Percentiles rank a stretch among this genome's conserved stretches.
Evolutionary conservation across 2,797 vertebrate genomes (phyloP).

Genomic region (Muscicapa striata): DNA sequence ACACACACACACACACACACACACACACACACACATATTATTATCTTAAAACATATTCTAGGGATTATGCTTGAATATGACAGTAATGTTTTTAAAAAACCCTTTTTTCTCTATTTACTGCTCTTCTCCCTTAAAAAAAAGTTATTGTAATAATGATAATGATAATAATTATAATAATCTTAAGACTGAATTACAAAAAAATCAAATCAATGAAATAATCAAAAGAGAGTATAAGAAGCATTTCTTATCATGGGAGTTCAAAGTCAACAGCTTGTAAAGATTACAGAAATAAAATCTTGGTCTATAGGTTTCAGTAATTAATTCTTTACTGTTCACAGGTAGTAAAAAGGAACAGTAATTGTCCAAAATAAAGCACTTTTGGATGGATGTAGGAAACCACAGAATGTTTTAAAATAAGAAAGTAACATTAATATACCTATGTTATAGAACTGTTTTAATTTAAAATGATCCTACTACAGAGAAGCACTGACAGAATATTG

Average conservation of each 20-base stretch:
- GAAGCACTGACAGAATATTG: not conserved
- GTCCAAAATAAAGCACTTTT: not conserved
- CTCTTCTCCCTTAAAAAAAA: not conserved
- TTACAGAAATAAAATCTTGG: not conserved
- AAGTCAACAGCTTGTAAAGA: not conserved
- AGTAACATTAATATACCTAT: not conserved
- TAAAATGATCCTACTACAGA: not conserved
- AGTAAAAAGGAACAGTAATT: not conserved
- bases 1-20: too few relatives aligned
- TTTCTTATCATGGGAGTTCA: not conserved
- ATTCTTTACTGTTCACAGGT: not conserved
- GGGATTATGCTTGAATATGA: not conserved
- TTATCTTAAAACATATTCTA: not conserved
- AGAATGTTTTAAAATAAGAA: not conserved
- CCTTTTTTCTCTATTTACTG: not conserved
- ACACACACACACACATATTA: not conserved
- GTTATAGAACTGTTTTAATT: not conserved
- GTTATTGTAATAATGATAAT: too few relatives aligned
- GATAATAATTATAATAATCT: not conserved
- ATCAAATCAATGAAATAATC: not conserved
- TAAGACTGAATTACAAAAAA: not conserved
- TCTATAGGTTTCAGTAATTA: not conserved
- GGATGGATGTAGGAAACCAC: not conserved
- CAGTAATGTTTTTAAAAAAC: not conserved
- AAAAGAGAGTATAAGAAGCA: not conserved